Percentiles rank a stretch among this genome's conserved stretches.
Conservation (phyloP, 2,113 vertebrate species). For the Naja naja region DNA sequence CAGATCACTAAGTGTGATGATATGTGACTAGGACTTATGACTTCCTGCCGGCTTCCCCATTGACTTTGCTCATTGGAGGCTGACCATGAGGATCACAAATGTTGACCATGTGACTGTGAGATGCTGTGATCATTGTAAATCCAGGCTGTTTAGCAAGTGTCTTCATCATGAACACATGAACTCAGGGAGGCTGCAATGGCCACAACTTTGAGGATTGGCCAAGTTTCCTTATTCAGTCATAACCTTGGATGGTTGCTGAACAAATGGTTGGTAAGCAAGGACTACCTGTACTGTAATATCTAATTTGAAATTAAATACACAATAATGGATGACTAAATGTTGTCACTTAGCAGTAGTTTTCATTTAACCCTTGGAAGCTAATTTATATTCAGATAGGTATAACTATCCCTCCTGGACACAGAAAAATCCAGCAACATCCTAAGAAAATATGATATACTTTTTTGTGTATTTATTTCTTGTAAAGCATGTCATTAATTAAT, state of each 20-base stretch:
- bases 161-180: not conserved
- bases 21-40: not conserved
- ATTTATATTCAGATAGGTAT: not conserved
- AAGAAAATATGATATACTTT: not conserved
- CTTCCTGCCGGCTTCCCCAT: not conserved
- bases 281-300: not conserved
- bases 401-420: not conserved
- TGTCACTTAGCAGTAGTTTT: not conserved
- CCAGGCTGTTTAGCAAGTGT: not conserved
- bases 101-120: not conserved
- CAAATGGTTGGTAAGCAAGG: not conserved
- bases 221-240: not conserved
- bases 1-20: not conserved
- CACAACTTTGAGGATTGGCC: not conserved
- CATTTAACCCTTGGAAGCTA: not conserved
- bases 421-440: not conserved
- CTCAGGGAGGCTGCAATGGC: not conserved
- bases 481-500: not conserved
- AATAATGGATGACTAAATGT: not conserved
- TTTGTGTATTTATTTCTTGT: not conserved
- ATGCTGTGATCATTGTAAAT: not conserved
- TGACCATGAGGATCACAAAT: not conserved
- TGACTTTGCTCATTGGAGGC: not conserved
- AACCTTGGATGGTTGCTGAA: not conserved
- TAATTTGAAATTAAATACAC: not conserved